phyloP scores from a whole-genome alignment of 2,113 vertebrate genomes.

The Pithys albifrons region DNA sequence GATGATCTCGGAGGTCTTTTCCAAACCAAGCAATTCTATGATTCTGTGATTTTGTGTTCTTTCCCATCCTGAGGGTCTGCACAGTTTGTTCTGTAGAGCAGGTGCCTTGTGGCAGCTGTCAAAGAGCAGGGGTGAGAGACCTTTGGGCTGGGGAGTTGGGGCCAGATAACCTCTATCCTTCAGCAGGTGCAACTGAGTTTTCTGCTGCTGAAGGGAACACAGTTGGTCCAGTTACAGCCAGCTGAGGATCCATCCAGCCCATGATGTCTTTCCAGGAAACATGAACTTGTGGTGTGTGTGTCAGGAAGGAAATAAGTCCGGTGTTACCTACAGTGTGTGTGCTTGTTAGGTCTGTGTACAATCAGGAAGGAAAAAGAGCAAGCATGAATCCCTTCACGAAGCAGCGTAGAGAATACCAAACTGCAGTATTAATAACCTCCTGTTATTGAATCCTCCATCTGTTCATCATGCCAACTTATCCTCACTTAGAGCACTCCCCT shows the following conservation, averaged over 20 bases:
- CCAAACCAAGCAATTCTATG: too few species aligned
- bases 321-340: background rate
- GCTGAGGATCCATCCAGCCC: background rate
- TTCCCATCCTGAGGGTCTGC: background rate
- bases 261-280: background rate
- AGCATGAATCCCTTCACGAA: slow-evolving; percentile 64
- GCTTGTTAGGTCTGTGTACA: background rate
- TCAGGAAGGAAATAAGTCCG: background rate
- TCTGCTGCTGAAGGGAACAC: background rate
- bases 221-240: background rate
- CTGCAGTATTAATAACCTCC: slow-evolving; percentile 74
- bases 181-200: background rate
- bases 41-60: background rate
- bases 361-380: slow-evolving; percentile 66
- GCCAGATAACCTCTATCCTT: slow-evolving; percentile 30
- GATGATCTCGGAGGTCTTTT: too few species aligned
- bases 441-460: slow-evolving; percentile 74
- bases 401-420: slow-evolving; percentile 65
- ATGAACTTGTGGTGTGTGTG: background rate
- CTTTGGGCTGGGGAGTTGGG: background rate
- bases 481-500: slow-evolving; percentile 71
- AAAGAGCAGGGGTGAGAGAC: background rate
- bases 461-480: slow-evolving; percentile 72
- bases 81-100: background rate
- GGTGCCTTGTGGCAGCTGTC: slow-evolving; percentile 27